Evolutionary conservation across 1,140 invertebrate genomes (phyloP).

Genomic region (Zaprionus gabonicus): DNA sequence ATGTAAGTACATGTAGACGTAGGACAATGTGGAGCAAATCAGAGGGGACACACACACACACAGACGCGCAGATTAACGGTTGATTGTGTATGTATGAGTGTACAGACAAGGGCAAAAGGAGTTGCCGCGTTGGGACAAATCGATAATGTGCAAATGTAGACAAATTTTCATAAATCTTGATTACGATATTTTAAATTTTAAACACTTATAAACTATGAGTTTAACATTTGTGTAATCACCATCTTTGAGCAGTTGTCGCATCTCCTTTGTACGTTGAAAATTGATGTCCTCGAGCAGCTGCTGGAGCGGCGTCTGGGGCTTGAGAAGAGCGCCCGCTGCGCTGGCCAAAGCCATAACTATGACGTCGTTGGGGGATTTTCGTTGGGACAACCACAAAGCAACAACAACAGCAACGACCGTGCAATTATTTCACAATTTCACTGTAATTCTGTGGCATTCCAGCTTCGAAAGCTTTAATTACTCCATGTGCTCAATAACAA

Average conservation of each 20-base stretch:
- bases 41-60: slow-evolving; percentile 20
- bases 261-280: slow-evolving; percentile 95
- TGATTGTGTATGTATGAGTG: not conserved
- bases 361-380: slow-evolving; percentile 43
- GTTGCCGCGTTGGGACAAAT: slow-evolving; percentile 66
- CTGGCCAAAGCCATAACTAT: slow-evolving; percentile 86
- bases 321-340: slow-evolving; percentile 86
- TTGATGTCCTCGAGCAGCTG: slow-evolving; percentile 95
- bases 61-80: slow-evolving; percentile 14
- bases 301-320: slow-evolving; percentile 90
- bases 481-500: not conserved
- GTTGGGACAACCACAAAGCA: not conserved
- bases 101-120: slow-evolving; percentile 40
- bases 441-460: slow-evolving; percentile 8
- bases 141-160: slow-evolving; percentile 80
- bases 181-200: not conserved
- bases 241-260: slow-evolving; percentile 93
- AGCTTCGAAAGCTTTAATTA: slow-evolving; percentile 2
- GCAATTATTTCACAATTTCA: slow-evolving; percentile 42
- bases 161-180: slow-evolving; percentile 55
- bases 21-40: slow-evolving; percentile 43
- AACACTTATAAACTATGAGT: not conserved
- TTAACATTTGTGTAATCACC: slow-evolving; percentile 86
- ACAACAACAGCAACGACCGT: not conserved
- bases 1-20: not conserved